Evolutionary conservation across 2,113 vertebrate species (phyloP).

Genomic region (Setophaga petechia): DNA sequence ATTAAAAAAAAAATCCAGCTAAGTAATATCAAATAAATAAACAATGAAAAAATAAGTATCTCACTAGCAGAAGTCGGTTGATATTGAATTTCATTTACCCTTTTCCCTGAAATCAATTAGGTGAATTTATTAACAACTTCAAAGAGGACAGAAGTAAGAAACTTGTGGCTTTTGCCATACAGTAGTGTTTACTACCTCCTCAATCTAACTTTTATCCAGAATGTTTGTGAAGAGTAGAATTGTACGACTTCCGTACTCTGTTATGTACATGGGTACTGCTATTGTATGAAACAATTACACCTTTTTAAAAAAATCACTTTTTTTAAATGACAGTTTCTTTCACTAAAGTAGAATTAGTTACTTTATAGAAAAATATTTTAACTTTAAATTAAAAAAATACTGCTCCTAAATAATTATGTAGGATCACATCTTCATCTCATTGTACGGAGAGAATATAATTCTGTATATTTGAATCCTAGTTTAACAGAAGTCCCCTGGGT

Average conservation of each 20-base stretch:
- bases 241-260: constrained; percentile 45
- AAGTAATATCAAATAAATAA: constrained; percentile 19
- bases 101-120: constrained; percentile 31
- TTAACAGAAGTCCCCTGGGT: constrained; percentile 57
- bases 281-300: constrained; percentile 65
- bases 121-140: constrained; percentile 35
- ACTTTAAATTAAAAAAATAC: constrained; percentile 73
- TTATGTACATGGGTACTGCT: constrained; percentile 69
- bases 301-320: constrained; percentile 55
- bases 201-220: constrained; percentile 51
- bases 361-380: constrained; percentile 69
- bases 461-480: constrained; percentile 56
- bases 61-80: background rate
- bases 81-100: constrained; percentile 11
- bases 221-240: constrained; percentile 53
- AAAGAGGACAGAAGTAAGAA: constrained; percentile 58
- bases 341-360: constrained; percentile 62
- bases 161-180: constrained; percentile 36
- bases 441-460: constrained; percentile 61
- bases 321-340: constrained; percentile 54
- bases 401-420: constrained; percentile 53
- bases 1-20: background rate
- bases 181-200: constrained; percentile 30
- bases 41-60: constrained; percentile 18
- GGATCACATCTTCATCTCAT: constrained; percentile 28